A percentile compares a stretch with the other conserved stretches of the same genome.
phyloP scores from a whole-genome alignment of 1,140 invertebrate genomes.

The Psilanteris sp. region DNA sequence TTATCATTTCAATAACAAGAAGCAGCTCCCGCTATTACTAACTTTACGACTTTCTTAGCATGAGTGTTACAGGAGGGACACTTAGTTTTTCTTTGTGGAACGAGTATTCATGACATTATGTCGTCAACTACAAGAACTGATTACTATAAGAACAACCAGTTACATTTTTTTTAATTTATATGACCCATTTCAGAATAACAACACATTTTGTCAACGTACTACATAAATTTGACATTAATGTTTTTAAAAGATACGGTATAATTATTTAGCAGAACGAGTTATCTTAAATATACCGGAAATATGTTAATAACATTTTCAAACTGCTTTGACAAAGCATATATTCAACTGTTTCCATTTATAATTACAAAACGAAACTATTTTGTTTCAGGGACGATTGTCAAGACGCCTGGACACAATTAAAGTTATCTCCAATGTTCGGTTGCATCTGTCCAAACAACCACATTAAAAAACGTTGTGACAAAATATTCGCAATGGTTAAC shows the following conservation, averaged over 20 bases:
- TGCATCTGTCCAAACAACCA: slow-evolving; percentile 94
- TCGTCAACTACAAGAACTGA: slow-evolving; percentile 59
- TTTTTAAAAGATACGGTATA: slow-evolving; percentile 4
- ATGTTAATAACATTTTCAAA: too few relatives aligned
- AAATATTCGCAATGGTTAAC: slow-evolving; percentile 91
- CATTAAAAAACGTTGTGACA: slow-evolving; percentile 91
- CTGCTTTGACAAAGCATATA: too few relatives aligned
- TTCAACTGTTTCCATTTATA: not conserved
- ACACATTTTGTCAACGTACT: slow-evolving; percentile 3
- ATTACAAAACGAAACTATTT: slow-evolving; percentile 7
- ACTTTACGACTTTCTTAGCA: slow-evolving; percentile 41
- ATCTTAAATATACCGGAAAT: too few relatives aligned
- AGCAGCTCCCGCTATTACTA: slow-evolving; percentile 20
- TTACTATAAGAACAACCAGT: slow-evolving; percentile 60
- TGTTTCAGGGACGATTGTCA: slow-evolving; percentile 88
- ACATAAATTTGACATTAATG: slow-evolving; percentile 8
- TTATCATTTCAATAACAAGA: slow-evolving; percentile 28
- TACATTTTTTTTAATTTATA: slow-evolving; percentile 37
- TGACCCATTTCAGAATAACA: slow-evolving; percentile 10
- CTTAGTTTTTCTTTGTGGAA: slow-evolving; percentile 32
- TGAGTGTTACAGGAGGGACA: slow-evolving; percentile 14
- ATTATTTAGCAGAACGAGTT: slow-evolving; percentile 20
- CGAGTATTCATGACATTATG: slow-evolving; percentile 40
- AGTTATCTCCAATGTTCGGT: slow-evolving; percentile 89
- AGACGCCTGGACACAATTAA: slow-evolving; percentile 90